These are phyloP conservation scores for Drosophila subquinaria DNA, from an alignment of 2,888 invertebrate species.

Conservation along the genomic window DNA sequence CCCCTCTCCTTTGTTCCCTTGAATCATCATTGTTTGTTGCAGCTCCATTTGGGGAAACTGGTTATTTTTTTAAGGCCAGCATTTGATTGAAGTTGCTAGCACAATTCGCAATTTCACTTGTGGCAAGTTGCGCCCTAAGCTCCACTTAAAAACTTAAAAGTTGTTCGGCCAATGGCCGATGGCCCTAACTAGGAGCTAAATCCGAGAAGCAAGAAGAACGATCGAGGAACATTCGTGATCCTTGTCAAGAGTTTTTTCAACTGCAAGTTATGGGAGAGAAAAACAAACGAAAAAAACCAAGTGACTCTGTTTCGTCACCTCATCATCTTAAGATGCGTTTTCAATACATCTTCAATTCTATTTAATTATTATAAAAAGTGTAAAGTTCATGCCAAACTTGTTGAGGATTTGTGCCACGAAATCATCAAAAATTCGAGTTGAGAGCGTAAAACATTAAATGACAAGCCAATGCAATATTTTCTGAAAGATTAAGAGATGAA, in stretches of 20 bases:
- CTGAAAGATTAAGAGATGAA: no score
- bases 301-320: no score
- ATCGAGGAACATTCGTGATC: background rate
- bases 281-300: no score
- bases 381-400: no score
- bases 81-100: slow-evolving; percentile 73
- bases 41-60: slow-evolving; percentile 47
- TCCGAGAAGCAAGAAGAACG: background rate
- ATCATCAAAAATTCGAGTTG: no score
- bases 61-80: slow-evolving; percentile 49
- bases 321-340: no score
- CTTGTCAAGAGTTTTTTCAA: background rate
- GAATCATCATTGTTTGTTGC: slow-evolving; percentile 13
- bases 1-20: background rate
- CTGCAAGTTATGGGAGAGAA: background rate
- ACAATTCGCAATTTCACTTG: slow-evolving; percentile 57
- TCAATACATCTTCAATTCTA: no score
- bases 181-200: slow-evolving; percentile 29
- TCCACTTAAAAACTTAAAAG: background rate
- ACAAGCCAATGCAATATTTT: no score
- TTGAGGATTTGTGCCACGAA: no score
- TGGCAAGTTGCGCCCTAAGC: slow-evolving; percentile 21
- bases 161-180: slow-evolving; percentile 1
- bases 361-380: no score
- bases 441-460: no score